Conservation (phyloP, 2,797 vertebrate species). For the Arnoldichthys spilopterus region DNA sequence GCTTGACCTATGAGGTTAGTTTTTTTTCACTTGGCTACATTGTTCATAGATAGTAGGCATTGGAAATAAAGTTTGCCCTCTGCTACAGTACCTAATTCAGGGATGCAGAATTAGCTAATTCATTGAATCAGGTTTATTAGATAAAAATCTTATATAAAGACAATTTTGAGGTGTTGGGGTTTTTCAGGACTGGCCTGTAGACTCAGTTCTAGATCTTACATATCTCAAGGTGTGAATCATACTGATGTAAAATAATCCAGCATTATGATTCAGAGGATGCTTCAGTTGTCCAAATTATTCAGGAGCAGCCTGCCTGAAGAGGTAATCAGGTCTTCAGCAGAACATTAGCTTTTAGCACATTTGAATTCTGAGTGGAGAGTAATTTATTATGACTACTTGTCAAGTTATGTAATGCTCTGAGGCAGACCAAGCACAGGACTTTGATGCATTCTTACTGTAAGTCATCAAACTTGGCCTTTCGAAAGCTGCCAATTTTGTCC, state of each 20-base stretch:
- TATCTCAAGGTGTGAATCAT: neutral
- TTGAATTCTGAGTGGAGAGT: constrained; percentile 37
- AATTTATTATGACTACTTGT: constrained; percentile 45
- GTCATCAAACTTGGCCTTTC: constrained; percentile 48
- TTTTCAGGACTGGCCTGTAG: neutral
- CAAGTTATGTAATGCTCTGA: constrained; percentile 40
- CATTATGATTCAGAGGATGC: neutral
- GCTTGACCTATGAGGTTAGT: too few species aligned
- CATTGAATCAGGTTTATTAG: too few species aligned
- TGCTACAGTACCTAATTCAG: neutral
- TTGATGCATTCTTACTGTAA: constrained; percentile 47
- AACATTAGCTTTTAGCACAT: constrained; percentile 29
- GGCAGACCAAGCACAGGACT: constrained; percentile 40
- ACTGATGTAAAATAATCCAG: constrained; percentile 1
- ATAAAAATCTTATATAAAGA: neutral
- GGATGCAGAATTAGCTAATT: neutral
- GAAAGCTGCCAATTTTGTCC: constrained; percentile 54
- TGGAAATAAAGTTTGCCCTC: too few species aligned
- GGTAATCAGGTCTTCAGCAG: constrained; percentile 37
- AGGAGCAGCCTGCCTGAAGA: constrained; percentile 20
- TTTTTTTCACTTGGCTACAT: too few species aligned
- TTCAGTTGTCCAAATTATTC: constrained; percentile 20
- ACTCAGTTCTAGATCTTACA: neutral
- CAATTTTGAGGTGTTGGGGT: neutral
- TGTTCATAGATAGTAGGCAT: too few species aligned